Evolutionary conservation across 1,140 invertebrate species (phyloP), one percentile per base, ranked within the genome.

Genomic region (Pseudobourletiella spinata): DNA sequence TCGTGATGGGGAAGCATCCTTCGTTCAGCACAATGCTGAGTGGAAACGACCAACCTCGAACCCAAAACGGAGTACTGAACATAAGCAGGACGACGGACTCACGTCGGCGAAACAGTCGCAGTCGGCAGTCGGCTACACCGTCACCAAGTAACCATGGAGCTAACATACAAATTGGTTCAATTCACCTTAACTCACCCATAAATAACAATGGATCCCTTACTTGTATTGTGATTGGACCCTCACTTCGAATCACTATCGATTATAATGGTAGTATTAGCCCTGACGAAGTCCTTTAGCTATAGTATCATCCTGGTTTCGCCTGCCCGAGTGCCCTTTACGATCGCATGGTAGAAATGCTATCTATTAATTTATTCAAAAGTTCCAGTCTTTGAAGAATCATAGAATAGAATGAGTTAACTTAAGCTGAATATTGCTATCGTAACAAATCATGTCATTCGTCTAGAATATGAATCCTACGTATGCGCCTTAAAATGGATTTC

Each of bases 211-310:
- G 20, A 15, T 6, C 3, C 8, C 18, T 58, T n/a, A 66, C 52
- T 25, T 58, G 54, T 35, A 58, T 63, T 22, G 22, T 59, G 24
- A 54, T 66, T 54, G 60, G 64, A n/a, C 56, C 54, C 18, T 32
- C 42, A 51, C 42, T 62, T 42, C 39, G 59, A 35, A 63, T 66
- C n/a, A 54, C 43, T 30, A 18, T 66, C 30, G 46, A 61, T 24
- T 46, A 46, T 18, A 8, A 46, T 3, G 4, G 43, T 3, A n/a
- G 24, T 4, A 4, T 22, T 22, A 46, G 18, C 24, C 24, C 11
- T 39, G 35, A 39, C n/a, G n/a, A n/a, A n/a, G n/a, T n/a, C n/a
- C n/a, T n/a, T n/a, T n/a, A n/a, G n/a, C n/a, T n/a, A n/a, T n/a
- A n/a, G n/a, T n/a, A n/a, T n/a, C n/a, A n/a, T n/a, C n/a, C n/a